Evolutionary conservation across 2,888 invertebrate genomes (phyloP), one percentile per base, ranked within the genome.

Genomic region (Scaptomyza polygonia): DNA sequence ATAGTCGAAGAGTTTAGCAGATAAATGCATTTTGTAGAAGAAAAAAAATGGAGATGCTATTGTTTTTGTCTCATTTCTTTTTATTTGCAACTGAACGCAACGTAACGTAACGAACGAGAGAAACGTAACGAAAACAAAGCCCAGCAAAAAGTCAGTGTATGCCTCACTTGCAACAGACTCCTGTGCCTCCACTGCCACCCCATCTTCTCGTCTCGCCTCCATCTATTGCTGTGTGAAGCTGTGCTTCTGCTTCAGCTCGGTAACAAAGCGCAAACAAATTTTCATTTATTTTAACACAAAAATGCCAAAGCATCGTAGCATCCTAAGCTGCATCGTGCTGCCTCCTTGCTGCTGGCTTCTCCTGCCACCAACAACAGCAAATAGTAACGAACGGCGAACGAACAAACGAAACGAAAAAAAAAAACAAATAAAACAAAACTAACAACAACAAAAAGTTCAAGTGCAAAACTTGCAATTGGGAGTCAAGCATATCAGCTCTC

Each of bases 241-340:
- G 8, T 36, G 27, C 39, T n/a, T 30, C 53, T 58, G 75, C 47
- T 69, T 32, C 66, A 66, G 77, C 59, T 74, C 39, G 51, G 76
- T 70, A 81, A 71, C 82, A 82, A 86, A 87, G 82, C 88, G 86
- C 88, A 83, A 87, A 87, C 82, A 81, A 81, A 81, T 81, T 81
- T 81, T 81, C 88, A 83, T 83, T 83, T 83, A 83, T 83, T 87
- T 86, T 79, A 86, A 86, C 88, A 83, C 88, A 88, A 82, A 82
- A 86, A 82, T 82, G 83, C 82, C 82, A 82, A 87, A 82, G 86
- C 72, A 82, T 76, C 68, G 62, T 58, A 25, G 55, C 57, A 72
- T 52, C 52, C 76, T 59, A 64, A 72, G 80, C 86, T 74, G 66
- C 40, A 72, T 79, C 75, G 78, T 57, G 42, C 79, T 57, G 39